These are phyloP conservation scores for Pediacus dermestoides DNA, from an alignment of 2,888 invertebrate genomes.

Conservation along the genomic window DNA sequence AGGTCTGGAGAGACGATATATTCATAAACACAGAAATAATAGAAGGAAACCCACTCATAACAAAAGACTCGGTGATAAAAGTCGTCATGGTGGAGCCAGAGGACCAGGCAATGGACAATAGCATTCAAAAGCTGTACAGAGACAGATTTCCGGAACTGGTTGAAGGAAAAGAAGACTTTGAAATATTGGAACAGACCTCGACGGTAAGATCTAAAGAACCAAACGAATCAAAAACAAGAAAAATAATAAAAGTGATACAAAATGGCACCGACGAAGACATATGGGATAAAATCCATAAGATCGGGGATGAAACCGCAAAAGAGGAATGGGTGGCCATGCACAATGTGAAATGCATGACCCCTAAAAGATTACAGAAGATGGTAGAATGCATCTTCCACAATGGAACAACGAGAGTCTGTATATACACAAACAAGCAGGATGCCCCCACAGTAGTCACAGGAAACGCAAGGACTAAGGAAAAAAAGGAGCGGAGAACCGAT, in stretches of 20 bases:
- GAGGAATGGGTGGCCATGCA: conserved; percentile 6
- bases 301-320: conserved; percentile 5
- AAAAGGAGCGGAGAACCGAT: background rate
- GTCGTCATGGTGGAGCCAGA: conserved; percentile 11
- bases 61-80: conserved; percentile 1
- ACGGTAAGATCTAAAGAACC: conserved; percentile 2
- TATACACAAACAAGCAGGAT: conserved; percentile 1
- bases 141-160: conserved; percentile 8
- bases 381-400: conserved; percentile 1
- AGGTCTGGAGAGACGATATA: background rate
- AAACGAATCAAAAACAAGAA: background rate
- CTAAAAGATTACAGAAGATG: conserved; percentile 5
- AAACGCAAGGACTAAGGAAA: too few species aligned
- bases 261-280: conserved; percentile 4
- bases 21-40: conserved; percentile 1
- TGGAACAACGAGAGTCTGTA: background rate
- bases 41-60: conserved; percentile 6
- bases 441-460: background rate
- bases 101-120: conserved; percentile 8
- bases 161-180: conserved; percentile 5
- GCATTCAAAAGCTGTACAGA: conserved; percentile 9
- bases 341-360: background rate
- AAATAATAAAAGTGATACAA: conserved; percentile 8
- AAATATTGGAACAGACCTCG: conserved; percentile 9
- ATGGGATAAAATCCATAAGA: conserved; percentile 6